These are phyloP conservation scores for Caiman crocodilus DNA, from an alignment of 2,797 vertebrate species.

Conservation along the genomic window DNA sequence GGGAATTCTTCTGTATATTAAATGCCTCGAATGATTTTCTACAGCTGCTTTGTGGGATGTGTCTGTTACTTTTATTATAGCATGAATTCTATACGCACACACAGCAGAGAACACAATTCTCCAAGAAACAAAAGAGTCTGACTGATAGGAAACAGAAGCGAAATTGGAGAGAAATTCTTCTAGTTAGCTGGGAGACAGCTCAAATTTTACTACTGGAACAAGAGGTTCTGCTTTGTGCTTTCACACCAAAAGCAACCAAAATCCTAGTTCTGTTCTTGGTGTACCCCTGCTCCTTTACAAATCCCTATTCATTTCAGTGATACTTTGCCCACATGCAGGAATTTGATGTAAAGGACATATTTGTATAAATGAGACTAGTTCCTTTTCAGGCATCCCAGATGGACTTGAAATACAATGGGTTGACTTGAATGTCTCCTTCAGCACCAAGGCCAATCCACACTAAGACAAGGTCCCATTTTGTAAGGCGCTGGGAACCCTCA, in stretches of 20 bases:
- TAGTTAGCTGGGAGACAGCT: conserved; percentile 47
- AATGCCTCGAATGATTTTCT: conserved; percentile 69
- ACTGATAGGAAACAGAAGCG: conserved; percentile 71
- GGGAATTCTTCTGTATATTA: conserved; percentile 66
- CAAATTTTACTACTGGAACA: conserved; percentile 43
- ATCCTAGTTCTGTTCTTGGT: background rate
- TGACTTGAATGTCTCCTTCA: conserved; percentile 50
- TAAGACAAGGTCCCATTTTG: background rate
- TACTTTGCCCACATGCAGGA: conserved; percentile 37
- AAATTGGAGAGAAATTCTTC: conserved; percentile 49
- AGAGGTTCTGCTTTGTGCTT: conserved; percentile 44
- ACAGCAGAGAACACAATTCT: conserved; percentile 57
- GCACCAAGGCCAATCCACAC: conserved; percentile 5
- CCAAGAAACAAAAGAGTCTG: conserved; percentile 59
- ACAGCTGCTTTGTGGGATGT: conserved; percentile 67
- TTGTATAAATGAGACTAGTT: conserved; percentile 2
- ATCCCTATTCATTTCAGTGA: background rate
- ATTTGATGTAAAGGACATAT: background rate
- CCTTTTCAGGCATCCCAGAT: conserved; percentile 34
- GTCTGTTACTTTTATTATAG: conserved; percentile 65
- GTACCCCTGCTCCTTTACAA: background rate
- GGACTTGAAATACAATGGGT: background rate
- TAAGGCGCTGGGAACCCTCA: background rate
- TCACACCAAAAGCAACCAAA: conserved; percentile 13
- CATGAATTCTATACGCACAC: conserved; percentile 56